Base-by-base conservation (phyloP, 2,888 invertebrate genomes). In the Aromia moschata region DNA sequence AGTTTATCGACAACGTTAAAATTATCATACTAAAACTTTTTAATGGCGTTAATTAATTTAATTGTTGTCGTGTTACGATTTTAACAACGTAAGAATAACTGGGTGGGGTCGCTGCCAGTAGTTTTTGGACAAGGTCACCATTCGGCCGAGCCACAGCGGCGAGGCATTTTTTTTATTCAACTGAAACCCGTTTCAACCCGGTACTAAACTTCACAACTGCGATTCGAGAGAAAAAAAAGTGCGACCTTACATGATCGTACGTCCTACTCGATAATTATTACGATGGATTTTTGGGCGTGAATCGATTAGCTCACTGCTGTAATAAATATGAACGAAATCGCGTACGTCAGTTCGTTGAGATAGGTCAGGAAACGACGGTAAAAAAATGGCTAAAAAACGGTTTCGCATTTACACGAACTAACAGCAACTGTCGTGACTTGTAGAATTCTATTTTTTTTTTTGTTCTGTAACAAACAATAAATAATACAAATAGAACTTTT, bases 101-200 rank as follows among this genome's bases (percentile, higher is more conserved):
- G 11, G 33, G 33, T 33, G 11, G 3, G 11, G 33, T 11, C 33
- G 20, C n/a, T 2, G 10, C 17, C 17, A 41, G n/a, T 41, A 41
- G n/a, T 41, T 41, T 43, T 15, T 43, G 2, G 20, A 11, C 43
- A 43, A 43, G 43, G 43, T 43, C 43, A 17, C 9, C 5, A 7
- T 33, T 11, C n/a, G 33, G n/a, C 11, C n/a, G n/a, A 33, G 33
- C 33, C n/a, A 33, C 12, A 17, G 17, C 16, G 20, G 20, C 43
- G 10, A 40, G 16, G 15, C 37, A 17, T 7, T 41, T 16, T 43
- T 16, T 25, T 33, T 33, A 33, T 7, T 11, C 11, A 11, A 43
- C 11, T 10, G 10, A 17, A 18, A 43, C 43, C 20, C 43, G 43
- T 43, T 43, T 43, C 11, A 20, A 43, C 18, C 43, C 43, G 43